Conservation (phyloP, 2,888 invertebrate species). For the Xestoiulus laeticollis region DNA sequence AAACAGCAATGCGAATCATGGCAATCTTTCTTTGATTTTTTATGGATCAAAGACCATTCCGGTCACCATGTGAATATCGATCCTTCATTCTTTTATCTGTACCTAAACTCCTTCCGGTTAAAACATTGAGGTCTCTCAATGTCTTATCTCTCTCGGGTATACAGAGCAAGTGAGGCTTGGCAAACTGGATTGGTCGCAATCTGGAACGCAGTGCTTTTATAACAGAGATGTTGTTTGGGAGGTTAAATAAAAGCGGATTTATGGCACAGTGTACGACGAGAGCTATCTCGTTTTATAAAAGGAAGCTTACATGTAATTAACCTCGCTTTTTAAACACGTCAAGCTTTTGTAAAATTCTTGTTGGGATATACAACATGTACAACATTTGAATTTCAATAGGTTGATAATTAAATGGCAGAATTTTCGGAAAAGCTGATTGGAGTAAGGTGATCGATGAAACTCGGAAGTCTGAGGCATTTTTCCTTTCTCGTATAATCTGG, state of each 20-base stretch:
- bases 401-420: too few species aligned
- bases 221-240: neutral
- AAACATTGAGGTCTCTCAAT: constrained; percentile 13
- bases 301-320: constrained; percentile 5
- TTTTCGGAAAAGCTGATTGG: too few species aligned
- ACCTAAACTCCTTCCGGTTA: neutral
- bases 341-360: neutral
- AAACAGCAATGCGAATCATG: neutral
- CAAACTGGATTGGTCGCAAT: constrained; percentile 15
- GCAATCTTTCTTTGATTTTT: neutral
- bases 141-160: neutral
- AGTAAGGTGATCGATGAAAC: too few species aligned
- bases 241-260: constrained; percentile 29
- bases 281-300: neutral
- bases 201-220: neutral
- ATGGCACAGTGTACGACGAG: neutral
- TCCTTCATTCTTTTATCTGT: neutral
- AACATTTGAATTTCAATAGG: neutral
- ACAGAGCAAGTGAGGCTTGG: constrained; percentile 10
- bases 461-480: too few species aligned
- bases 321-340: neutral
- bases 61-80: neutral
- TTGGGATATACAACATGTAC: neutral
- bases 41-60: neutral
- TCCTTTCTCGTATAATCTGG: too few species aligned